phyloP scores from a whole-genome alignment of 2,113 vertebrate species.

The Fulica atra region DNA sequence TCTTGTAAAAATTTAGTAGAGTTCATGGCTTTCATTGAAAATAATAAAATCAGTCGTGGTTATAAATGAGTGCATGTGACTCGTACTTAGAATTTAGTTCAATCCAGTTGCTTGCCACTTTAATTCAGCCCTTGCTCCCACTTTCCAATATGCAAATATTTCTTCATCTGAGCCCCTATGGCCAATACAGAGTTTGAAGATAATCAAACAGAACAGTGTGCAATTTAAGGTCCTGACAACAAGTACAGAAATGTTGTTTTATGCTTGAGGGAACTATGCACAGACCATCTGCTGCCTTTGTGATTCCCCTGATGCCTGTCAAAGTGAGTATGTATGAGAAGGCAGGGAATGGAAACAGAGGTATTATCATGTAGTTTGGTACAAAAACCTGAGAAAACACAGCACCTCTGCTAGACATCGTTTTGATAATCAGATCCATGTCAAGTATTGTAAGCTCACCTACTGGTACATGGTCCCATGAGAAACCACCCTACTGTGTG shows the following conservation, averaged over 20 bases:
- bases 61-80: not conserved
- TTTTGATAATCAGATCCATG: not conserved
- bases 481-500: not conserved
- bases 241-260: slow-evolving; percentile 68
- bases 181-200: slow-evolving; percentile 62
- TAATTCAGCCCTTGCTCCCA: slow-evolving; percentile 25
- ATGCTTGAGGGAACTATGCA: slow-evolving; percentile 68
- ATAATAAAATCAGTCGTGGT: not conserved
- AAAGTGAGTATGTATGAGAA: not conserved
- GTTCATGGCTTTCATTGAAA: not conserved
- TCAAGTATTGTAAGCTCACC: not conserved
- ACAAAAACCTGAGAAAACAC: not conserved
- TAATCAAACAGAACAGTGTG: slow-evolving; percentile 69
- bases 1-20: not conserved
- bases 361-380: not conserved
- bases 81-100: slow-evolving; percentile 46
- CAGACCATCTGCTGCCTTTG: slow-evolving; percentile 70
- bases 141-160: slow-evolving; percentile 52
- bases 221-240: slow-evolving; percentile 70
- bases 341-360: not conserved
- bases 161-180: slow-evolving; percentile 43
- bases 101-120: slow-evolving; percentile 49
- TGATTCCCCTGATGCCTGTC: slow-evolving; percentile 67
- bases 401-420: not conserved
- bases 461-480: not conserved